Evolutionary conservation across 1,140 invertebrate genomes (phyloP), one percentile per base, ranked within the genome.

Genomic region (Drosophila sucinea): DNA sequence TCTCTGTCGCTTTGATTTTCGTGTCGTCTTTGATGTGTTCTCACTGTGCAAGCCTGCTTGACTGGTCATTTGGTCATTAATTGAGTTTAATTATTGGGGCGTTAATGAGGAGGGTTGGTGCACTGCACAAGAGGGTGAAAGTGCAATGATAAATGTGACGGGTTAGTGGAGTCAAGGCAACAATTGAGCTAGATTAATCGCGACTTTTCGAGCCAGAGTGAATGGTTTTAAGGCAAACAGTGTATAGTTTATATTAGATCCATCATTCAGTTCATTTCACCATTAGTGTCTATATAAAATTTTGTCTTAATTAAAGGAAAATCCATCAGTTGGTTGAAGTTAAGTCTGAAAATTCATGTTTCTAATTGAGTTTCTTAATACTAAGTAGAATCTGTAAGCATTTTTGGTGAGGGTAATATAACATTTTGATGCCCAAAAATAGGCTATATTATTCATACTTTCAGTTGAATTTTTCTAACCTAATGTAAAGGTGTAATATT

Each of bases 1-100:
- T 17, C 41, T 44, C 41, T 27, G 44, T 25, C 56, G 44, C 63
- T 75, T 70, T 64, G 72, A 87, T 77, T 83, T 67, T 30, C 64
- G 47, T 70, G 69, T 84, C 56, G 75, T 73, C 73, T 83, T 87
- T 87, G 84, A 87, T 84, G 80, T 89, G 77, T 61, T 70, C 57
- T 27, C 30, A 62, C 60, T 51, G 56, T 17, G 38, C n/a, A 11
- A 11, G 35, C 40, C 73, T 80, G 83, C 68, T 74, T 68, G 74
- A 82, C 85, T 81, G 77, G 74, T 75, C 84, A 84, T 60, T 73
- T 54, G 74, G 64, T 38, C 81, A 81, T 89, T 89, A 89, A 89
- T 84, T 89, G 74, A 70, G 74, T 84, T 89, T 90, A 89, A 90
- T 89, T 89, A 81, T 84, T 79, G 74, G 67, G 70, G 65, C 63